Base-by-base conservation (phyloP, 2,113 vertebrate genomes). In the Lophotis ruficrista region DNA sequence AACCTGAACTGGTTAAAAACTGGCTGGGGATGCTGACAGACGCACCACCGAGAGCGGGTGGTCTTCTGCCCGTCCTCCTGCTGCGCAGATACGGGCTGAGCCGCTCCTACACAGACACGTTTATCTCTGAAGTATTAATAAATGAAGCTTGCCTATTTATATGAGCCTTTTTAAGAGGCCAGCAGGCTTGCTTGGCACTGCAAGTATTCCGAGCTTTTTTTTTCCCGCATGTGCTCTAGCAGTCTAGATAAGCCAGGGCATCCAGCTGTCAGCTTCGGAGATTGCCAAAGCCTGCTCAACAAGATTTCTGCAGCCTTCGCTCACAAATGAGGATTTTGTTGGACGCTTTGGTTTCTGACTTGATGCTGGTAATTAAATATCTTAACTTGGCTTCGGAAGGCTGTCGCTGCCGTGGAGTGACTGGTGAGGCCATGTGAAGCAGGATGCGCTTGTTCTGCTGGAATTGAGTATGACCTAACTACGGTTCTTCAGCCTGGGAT, bases 51-150 rank as follows among this genome's bases (percentile, higher is more conserved):
- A 20, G 80, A 38, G 56, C 0, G 0, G 17, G 68, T 65, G 78
- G 75, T 84, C 73, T 82, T 54, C 56, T 71, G 43, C 89, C 81
- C 38, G 7, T 86, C 78, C 60, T 89, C 71, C 76, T 66, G 33
- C 54, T 48, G n/a, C 3, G 0, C 38, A 31, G 69, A 53, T 70
- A 17, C 0, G 2, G 48, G 1, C 51, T 35, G 48, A 92, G 72
- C 94, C 3, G 2, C 69, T 93, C 57, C 76, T 53, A 33, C 83
- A 14, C 0, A 6, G 72, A 45, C 43, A 10, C 80, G 94, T 95
- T 91, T 95, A 95, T 95, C 93, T 89, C 94, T 45, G 80, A 71
- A 84, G 65, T 95, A 94, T 96, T 92, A 97, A 87, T 97, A 95
- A 83, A 76, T 33, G 73, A 64, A 89, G 92, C 57, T 70, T 37